phyloP scores from a whole-genome alignment of 2,797 vertebrate genomes.

The Crenichthys baileyi region DNA sequence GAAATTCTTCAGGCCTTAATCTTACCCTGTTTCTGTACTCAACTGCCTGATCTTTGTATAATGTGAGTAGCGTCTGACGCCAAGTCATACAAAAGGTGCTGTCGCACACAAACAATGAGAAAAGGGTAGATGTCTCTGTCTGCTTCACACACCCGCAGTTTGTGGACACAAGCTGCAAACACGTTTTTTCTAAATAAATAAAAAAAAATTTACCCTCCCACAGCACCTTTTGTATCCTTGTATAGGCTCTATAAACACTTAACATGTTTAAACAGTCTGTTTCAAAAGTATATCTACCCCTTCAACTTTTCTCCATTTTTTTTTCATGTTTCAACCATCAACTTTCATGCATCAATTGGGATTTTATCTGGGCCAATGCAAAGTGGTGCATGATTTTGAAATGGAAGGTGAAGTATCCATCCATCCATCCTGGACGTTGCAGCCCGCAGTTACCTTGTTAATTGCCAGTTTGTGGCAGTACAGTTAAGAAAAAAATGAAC shows the following conservation, averaged over 20 bases:
- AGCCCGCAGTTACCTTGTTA: neutral
- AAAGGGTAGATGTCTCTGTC: slow-evolving; percentile 71
- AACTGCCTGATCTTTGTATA: slow-evolving; percentile 56
- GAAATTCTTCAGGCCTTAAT: slow-evolving; percentile 72
- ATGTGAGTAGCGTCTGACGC: slow-evolving; percentile 68
- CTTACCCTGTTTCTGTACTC: slow-evolving; percentile 47
- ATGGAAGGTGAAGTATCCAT: neutral
- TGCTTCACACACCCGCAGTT: slow-evolving; percentile 15
- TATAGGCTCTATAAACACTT: neutral
- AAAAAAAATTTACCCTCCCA: neutral
- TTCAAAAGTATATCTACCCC: neutral
- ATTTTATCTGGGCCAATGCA: neutral
- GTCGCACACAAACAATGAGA: slow-evolving; percentile 55
- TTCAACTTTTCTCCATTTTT: neutral
- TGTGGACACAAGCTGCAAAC: neutral
- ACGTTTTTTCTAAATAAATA: neutral
- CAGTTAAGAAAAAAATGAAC: neutral
- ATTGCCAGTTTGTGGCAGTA: neutral
- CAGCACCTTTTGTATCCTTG: neutral
- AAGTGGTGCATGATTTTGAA: neutral
- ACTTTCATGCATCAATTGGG: neutral
- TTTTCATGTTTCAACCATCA: neutral
- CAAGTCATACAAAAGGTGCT: slow-evolving; percentile 63
- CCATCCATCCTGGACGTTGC: neutral
- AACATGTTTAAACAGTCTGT: neutral